phyloP scores from a whole-genome alignment of 2,797 vertebrate genomes.

The Sebastes nivosus region DNA sequence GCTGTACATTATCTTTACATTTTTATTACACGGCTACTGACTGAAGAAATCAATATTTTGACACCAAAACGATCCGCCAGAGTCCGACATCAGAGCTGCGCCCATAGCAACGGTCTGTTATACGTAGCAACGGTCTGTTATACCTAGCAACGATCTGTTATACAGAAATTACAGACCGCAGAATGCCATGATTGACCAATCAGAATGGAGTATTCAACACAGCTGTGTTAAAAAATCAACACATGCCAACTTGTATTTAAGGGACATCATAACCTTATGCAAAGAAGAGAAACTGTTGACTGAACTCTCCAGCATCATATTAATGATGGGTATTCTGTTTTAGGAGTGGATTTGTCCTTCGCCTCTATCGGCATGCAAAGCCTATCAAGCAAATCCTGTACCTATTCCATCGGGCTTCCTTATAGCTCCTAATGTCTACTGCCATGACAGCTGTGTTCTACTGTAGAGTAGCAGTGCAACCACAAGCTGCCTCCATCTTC shows the following conservation, averaged over 20 bases:
- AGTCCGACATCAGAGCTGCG: too few species aligned
- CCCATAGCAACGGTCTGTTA: too few species aligned
- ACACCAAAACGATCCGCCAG: too few species aligned
- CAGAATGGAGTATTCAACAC: too few species aligned
- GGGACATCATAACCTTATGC: neutral
- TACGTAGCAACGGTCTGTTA: too few species aligned
- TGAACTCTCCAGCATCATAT: neutral
- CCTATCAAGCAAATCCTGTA: neutral
- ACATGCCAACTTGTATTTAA: neutral
- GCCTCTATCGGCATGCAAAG: too few species aligned
- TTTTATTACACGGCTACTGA: too few species aligned
- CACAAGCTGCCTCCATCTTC: neutral
- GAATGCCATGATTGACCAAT: too few species aligned
- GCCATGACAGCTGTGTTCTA: neutral
- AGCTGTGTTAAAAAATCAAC: neutral
- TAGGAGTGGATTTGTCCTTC: neutral
- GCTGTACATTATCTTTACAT: too few species aligned
- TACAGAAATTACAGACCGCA: too few species aligned
- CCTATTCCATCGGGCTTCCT: neutral
- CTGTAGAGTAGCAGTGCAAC: neutral
- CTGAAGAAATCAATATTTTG: too few species aligned
- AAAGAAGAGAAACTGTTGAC: neutral
- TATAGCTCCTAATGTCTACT: neutral
- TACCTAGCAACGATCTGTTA: too few species aligned
- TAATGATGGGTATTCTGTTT: constrained; percentile 7